A percentile compares a stretch with the other conserved stretches of the same genome.
Conservation (phyloP, 2,113 vertebrate genomes). For the Paradisaea rubra region DNA sequence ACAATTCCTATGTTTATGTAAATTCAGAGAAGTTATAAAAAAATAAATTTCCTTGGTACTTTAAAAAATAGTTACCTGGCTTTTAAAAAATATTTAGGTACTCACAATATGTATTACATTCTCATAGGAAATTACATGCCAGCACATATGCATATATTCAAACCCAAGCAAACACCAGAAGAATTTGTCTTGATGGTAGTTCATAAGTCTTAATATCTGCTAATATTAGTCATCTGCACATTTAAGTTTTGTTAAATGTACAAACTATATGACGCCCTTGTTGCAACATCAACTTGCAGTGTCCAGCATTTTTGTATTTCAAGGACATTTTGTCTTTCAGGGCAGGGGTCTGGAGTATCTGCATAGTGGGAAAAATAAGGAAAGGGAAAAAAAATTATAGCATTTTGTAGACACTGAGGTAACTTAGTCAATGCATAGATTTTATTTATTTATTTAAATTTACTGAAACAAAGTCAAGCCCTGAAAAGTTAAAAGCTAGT, state of each 20-base stretch:
- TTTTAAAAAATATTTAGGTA: not conserved
- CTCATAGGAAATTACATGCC: not conserved
- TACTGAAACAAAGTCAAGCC: not conserved
- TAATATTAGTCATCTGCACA: not conserved
- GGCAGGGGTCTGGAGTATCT: not conserved
- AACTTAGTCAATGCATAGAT: not conserved
- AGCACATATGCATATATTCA: not conserved
- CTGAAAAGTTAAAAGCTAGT: not conserved
- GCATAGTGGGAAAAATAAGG: not conserved
- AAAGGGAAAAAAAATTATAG: not conserved
- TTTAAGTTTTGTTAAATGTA: slow-evolving; percentile 24
- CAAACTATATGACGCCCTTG: slow-evolving; percentile 14
- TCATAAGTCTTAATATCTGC: not conserved
- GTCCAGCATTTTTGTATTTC: not conserved
- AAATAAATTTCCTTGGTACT: not conserved
- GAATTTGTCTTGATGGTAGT: not conserved
- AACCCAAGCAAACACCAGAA: not conserved
- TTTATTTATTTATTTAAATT: not conserved
- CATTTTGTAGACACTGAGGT: not conserved
- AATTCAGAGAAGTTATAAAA: not conserved
- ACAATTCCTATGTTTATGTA: not conserved
- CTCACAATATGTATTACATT: not conserved
- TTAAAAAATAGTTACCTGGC: not conserved
- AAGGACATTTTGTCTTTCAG: not conserved
- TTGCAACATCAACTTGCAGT: not conserved